phyloP scores from a whole-genome alignment of 2,113 vertebrate species.

The Indicator maculatus region DNA sequence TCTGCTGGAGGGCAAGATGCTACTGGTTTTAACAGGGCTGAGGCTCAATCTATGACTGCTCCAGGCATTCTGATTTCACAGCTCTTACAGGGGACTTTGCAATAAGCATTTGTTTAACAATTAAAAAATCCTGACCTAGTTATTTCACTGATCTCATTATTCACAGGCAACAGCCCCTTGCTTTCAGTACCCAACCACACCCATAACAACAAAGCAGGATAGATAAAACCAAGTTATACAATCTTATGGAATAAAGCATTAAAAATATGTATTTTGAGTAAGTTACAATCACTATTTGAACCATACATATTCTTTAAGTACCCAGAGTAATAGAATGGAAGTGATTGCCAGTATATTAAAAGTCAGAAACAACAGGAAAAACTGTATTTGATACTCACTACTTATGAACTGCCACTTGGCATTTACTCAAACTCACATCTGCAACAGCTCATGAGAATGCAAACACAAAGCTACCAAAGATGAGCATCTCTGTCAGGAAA shows the following conservation, averaged over 20 bases:
- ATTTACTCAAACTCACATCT: background rate
- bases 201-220: background rate
- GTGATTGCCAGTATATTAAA: background rate
- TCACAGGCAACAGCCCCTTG: background rate
- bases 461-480: constrained; percentile 7
- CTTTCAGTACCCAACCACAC: background rate
- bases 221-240: background rate
- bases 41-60: background rate
- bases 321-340: background rate
- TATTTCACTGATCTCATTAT: constrained; percentile 36
- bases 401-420: background rate
- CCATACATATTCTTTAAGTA: background rate
- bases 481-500: background rate
- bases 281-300: background rate
- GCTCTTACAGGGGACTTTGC: background rate
- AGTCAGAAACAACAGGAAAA: background rate
- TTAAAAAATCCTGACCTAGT: constrained; percentile 12
- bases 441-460: background rate
- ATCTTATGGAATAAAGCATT: background rate
- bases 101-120: constrained; percentile 21
- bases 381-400: background rate
- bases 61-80: background rate
- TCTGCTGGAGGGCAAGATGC: background rate
- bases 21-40: background rate
- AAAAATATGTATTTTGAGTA: background rate